A percentile compares a stretch with the other conserved stretches of the same genome.
Conservation (phyloP, 2,797 vertebrate genomes). For the Synanceia verrucosa region DNA sequence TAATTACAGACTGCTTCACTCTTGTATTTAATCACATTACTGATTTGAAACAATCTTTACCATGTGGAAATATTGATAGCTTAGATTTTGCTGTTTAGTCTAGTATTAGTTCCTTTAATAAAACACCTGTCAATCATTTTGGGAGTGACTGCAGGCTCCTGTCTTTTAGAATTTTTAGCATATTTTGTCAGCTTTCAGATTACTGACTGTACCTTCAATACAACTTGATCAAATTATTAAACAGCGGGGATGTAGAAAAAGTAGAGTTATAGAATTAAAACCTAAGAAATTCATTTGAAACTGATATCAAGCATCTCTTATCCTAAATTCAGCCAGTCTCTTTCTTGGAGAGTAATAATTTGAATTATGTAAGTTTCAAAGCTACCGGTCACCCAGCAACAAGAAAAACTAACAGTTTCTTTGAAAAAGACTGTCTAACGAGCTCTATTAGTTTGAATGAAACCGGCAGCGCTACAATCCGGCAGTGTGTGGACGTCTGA, state of each 20-base stretch:
- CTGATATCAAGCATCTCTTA: conserved; percentile 30
- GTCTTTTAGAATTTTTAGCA: conserved; percentile 17
- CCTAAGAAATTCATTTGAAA: conserved; percentile 10
- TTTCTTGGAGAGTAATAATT: conserved; percentile 30
- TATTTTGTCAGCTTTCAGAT: conserved; percentile 30
- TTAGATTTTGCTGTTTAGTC: background rate
- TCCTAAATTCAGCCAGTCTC: conserved; percentile 19
- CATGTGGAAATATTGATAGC: background rate
- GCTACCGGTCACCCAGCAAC: conserved; percentile 28
- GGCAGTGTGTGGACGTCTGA: conserved; percentile 35
- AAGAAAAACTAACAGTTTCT: background rate
- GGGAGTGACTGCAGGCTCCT: background rate
- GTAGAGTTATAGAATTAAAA: conserved; percentile 37
- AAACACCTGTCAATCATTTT: conserved; percentile 7
- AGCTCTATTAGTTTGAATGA: conserved; percentile 39
- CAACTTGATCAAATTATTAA: conserved; percentile 15
- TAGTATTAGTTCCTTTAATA: conserved; percentile 1
- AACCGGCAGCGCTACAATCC: conserved; percentile 15
- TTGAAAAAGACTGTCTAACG: conserved; percentile 4
- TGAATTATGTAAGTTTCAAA: conserved; percentile 19
- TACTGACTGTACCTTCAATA: conserved; percentile 15
- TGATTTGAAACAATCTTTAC: conserved; percentile 1
- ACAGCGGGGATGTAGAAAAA: background rate
- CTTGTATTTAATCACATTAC: background rate
- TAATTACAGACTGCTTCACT: background rate